phyloP scores from a whole-genome alignment of 2,888 invertebrate species.

The Apotomis turbidana region DNA sequence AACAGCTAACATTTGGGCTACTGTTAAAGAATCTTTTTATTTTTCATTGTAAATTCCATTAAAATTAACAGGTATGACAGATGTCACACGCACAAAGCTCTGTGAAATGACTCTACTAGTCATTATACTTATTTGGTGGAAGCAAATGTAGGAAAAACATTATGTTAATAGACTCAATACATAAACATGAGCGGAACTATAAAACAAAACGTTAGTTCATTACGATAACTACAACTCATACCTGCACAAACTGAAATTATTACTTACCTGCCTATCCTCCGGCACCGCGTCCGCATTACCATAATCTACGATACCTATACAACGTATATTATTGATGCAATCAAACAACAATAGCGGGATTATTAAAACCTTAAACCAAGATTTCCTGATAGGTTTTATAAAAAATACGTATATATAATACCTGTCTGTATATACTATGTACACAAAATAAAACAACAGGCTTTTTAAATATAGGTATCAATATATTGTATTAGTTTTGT shows the following conservation, averaged over 20 bases:
- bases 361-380: conserved; percentile 29
- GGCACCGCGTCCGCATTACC: conserved; percentile 40
- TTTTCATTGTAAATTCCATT: background rate
- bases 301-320: conserved; percentile 28
- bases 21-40: no score
- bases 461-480: background rate
- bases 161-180: conserved; percentile 3
- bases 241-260: conserved; percentile 38
- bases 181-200: conserved; percentile 19
- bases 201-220: conserved; percentile 25
- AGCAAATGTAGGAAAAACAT: background rate
- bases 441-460: background rate
- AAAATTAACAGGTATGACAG: no score
- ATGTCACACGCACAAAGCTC: no score
- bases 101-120: no score
- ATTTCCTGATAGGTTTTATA: conserved; percentile 25
- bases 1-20: no score
- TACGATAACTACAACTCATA: conserved; percentile 31
- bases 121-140: background rate
- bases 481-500: no score
- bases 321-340: conserved; percentile 32
- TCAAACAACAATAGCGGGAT: conserved; percentile 32
- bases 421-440: background rate
- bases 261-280: conserved; percentile 36
- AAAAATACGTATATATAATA: background rate